These are phyloP conservation scores for Pentamera pediparva DNA, from an alignment of 53 echinoderm and acorn worm species.

Conservation along the genomic window DNA sequence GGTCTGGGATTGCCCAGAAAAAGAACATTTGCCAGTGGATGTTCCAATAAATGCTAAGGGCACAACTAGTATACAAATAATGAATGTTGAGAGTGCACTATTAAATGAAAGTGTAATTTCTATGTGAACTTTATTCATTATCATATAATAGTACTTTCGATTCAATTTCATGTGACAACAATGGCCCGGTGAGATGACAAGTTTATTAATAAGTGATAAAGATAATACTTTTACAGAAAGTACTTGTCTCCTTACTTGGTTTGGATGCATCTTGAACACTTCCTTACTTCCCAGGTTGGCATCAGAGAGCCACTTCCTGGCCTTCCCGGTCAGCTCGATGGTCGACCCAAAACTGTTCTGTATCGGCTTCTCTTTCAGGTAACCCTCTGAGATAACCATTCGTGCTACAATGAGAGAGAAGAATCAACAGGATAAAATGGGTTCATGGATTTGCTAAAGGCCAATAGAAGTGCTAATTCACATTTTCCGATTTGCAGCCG, in stretches of 20 bases:
- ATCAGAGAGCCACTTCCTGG: slow-evolving; percentile 39
- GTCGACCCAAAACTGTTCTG: slow-evolving; percentile 51
- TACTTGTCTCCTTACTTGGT: slow-evolving; percentile 52
- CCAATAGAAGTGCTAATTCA: too few relatives aligned
- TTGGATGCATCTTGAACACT: slow-evolving; percentile 67
- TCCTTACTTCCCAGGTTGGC: slow-evolving; percentile 27
- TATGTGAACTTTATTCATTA: background rate
- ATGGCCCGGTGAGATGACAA: too few relatives aligned
- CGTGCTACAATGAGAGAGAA: slow-evolving; percentile 36
- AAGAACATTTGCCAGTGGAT: too few relatives aligned
- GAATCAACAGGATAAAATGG: background rate
- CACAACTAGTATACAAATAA: too few relatives aligned
- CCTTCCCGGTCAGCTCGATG: slow-evolving; percentile 55
- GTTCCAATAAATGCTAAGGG: too few relatives aligned
- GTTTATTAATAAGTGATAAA: too few relatives aligned
- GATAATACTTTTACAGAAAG: background rate
- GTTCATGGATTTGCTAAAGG: too few relatives aligned
- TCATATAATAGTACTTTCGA: too few relatives aligned
- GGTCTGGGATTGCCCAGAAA: too few relatives aligned
- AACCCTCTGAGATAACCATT: slow-evolving; percentile 45
- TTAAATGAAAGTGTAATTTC: background rate
- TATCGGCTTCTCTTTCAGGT: slow-evolving; percentile 44
- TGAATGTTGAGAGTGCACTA: background rate
- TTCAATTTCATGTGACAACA: too few relatives aligned
- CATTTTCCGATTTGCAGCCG: too few relatives aligned